Evolutionary conservation across 1,140 invertebrate genomes (phyloP).

Genomic region (Drosophila nebulosa): DNA sequence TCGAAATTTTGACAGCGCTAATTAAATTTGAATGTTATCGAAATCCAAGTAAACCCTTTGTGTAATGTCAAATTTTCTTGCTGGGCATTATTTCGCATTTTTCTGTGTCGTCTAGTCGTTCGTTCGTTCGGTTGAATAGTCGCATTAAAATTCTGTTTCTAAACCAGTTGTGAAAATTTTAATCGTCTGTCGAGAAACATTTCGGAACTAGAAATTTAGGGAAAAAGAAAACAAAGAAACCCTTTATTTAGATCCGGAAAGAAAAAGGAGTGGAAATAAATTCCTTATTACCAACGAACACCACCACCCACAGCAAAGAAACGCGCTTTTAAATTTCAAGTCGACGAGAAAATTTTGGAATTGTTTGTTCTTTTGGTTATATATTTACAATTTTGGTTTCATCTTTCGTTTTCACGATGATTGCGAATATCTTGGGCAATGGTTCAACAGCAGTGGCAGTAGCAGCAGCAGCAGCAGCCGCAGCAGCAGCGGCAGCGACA

Average conservation of each 20-base stretch:
- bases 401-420: constrained; percentile 11
- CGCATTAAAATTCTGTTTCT: constrained; percentile 15
- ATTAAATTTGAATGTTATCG: background rate
- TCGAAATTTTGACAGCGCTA: background rate
- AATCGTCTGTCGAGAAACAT: constrained; percentile 42
- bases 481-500: background rate
- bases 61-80: constrained; percentile 25
- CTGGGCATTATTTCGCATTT: constrained; percentile 10
- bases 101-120: background rate
- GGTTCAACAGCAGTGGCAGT: background rate
- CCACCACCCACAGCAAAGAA: background rate
- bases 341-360: constrained; percentile 29
- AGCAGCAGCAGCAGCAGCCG: background rate
- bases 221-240: constrained; percentile 5
- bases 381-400: background rate
- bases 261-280: background rate
- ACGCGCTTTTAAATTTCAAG: constrained; percentile 38
- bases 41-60: constrained; percentile 10
- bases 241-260: background rate
- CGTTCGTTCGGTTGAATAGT: background rate
- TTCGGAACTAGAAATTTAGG: constrained; percentile 39
- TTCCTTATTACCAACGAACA: background rate
- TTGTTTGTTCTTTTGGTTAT: constrained; percentile 8
- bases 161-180: constrained; percentile 58
- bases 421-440: background rate